Evolutionary conservation across 2,113 vertebrate genomes (phyloP).

Genomic region (Prietella phreatophila): DNA sequence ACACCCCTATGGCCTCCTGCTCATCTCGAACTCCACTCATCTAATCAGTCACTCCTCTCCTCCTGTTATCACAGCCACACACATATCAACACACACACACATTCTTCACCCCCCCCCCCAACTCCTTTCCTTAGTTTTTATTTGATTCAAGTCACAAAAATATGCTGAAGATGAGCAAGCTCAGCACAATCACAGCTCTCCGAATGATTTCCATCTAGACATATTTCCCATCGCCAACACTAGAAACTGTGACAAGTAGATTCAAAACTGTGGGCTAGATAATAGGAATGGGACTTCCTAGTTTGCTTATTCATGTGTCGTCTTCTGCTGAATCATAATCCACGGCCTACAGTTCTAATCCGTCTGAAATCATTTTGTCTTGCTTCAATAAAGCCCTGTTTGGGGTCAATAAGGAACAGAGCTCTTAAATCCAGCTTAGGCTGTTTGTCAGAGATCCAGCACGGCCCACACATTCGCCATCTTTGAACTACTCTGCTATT

Average conservation of each 20-base stretch:
- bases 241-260: background rate
- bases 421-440: slow-evolving; percentile 41
- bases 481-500: background rate
- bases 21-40: slow-evolving; percentile 30
- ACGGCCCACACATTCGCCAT: background rate
- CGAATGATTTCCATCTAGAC: background rate
- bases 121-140: background rate
- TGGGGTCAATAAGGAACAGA: slow-evolving; percentile 18
- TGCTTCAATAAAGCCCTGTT: slow-evolving; percentile 17
- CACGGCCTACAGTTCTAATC: slow-evolving; percentile 29
- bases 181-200: slow-evolving; percentile 13
- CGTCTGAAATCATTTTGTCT: slow-evolving; percentile 38
- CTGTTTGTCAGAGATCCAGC: background rate
- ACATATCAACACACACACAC: slow-evolving; percentile 4
- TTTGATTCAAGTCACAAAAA: background rate
- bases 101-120: background rate
- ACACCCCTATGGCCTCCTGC: background rate
- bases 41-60: slow-evolving; percentile 32
- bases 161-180: slow-evolving; percentile 3
- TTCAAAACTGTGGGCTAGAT: background rate
- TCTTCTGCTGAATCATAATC: slow-evolving; percentile 19
- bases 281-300: background rate
- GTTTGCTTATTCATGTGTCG: background rate
- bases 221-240: background rate
- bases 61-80: slow-evolving; percentile 20